A percentile compares a stretch with the other conserved stretches of the same genome.
Conservation (phyloP, 2,113 vertebrate species). For the Alexandromys fortis region DNA sequence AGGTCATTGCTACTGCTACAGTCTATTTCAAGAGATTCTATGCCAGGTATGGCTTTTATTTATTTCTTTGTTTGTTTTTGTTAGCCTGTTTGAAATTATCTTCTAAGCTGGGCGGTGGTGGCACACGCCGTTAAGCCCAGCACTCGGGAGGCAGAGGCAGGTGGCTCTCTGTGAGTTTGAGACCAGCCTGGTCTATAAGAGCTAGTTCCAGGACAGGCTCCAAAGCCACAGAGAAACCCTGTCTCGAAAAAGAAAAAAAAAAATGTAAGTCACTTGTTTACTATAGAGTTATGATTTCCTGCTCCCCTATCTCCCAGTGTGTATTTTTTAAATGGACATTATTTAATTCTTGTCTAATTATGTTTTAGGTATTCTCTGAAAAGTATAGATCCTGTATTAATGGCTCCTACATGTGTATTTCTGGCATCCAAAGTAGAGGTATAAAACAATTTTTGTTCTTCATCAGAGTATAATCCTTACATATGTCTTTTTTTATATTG, state of each 20-base stretch:
- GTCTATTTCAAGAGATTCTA: slow-evolving; percentile 99
- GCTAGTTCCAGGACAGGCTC: too few species aligned
- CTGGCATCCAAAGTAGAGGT: slow-evolving; percentile 99
- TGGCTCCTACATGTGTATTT: slow-evolving; percentile 99
- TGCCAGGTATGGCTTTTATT: slow-evolving; percentile 90
- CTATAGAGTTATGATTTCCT: slow-evolving; percentile 28
- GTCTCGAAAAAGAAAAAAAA: too few species aligned
- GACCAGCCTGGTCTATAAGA: too few species aligned
- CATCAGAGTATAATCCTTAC: slow-evolving; percentile 14
- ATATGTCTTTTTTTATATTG: slow-evolving; percentile 7
- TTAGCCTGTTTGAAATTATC: slow-evolving; percentile 63
- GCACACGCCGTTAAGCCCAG: too few species aligned
- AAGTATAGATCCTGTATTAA: slow-evolving; percentile 99
- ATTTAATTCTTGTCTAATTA: slow-evolving; percentile 79
- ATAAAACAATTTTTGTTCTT: slow-evolving; percentile 84
- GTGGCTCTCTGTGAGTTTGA: too few species aligned
- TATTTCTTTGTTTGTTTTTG: slow-evolving; percentile 62
- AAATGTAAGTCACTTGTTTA: slow-evolving; percentile 39
- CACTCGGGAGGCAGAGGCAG: too few species aligned
- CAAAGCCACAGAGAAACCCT: too few species aligned
- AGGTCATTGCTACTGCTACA: slow-evolving; percentile 99
- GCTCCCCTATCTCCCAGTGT: neutral
- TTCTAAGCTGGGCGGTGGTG: neutral
- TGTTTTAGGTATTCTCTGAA: slow-evolving; percentile 96
- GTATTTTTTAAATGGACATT: slow-evolving; percentile 58